Conservation (phyloP, 2,888 invertebrate genomes). For the Clusia tigrina region DNA sequence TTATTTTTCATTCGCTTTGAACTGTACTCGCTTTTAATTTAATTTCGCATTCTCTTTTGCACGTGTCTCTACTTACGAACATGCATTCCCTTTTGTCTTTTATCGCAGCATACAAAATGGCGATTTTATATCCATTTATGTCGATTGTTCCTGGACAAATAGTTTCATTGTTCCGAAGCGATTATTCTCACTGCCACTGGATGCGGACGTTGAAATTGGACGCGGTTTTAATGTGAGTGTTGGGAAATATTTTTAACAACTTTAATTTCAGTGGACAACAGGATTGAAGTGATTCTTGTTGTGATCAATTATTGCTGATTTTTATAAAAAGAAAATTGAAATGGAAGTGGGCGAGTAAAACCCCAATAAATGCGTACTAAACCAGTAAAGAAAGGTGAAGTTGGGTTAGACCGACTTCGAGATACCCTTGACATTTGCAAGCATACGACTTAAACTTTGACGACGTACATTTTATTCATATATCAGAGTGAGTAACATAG, state of each 20-base stretch:
- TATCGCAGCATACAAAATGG: constrained; percentile 61
- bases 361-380: too few species aligned
- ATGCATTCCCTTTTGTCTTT: constrained; percentile 32
- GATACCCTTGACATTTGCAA: too few species aligned
- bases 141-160: constrained; percentile 64
- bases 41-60: too few species aligned
- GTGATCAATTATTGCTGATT: neutral
- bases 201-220: constrained; percentile 63
- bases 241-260: constrained; percentile 33
- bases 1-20: constrained; percentile 9
- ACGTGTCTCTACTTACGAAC: too few species aligned
- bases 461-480: too few species aligned
- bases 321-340: too few species aligned
- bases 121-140: constrained; percentile 64
- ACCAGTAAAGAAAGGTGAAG: too few species aligned
- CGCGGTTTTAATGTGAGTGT: constrained; percentile 63
- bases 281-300: neutral
- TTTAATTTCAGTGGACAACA: neutral
- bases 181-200: constrained; percentile 58
- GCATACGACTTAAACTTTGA: too few species aligned
- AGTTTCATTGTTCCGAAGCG: constrained; percentile 64
- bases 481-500: too few species aligned
- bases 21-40: constrained; percentile 23
- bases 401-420: too few species aligned
- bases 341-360: too few species aligned